Evolutionary conservation across 2,113 vertebrate genomes (phyloP).

Genomic region (Pyrgilauda ruficollis): DNA sequence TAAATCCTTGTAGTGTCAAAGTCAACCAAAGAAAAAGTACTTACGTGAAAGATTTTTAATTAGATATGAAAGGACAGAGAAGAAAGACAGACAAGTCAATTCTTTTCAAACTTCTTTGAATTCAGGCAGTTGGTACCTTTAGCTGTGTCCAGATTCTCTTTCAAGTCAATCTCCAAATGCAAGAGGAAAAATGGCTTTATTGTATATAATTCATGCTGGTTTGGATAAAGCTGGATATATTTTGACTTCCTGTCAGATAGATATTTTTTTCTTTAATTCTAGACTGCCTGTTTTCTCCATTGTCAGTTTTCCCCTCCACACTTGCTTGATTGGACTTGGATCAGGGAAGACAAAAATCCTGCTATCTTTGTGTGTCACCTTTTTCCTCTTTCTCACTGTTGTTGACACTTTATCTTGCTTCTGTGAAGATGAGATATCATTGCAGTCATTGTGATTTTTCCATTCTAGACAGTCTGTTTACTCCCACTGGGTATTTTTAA

Average conservation of each 20-base stretch:
- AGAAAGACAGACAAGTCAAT: neutral
- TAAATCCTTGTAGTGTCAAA: neutral
- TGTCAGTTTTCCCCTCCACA: neutral
- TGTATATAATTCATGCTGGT: neutral
- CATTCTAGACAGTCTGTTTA: neutral
- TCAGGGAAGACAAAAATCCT: neutral
- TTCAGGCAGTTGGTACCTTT: neutral
- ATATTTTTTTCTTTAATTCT: neutral
- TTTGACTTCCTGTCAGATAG: neutral
- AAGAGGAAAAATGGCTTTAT: neutral
- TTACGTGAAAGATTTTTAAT: neutral
- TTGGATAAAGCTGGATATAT: neutral
- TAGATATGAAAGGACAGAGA: neutral
- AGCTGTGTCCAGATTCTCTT: neutral
- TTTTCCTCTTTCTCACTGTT: neutral
- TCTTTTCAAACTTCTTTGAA: neutral
- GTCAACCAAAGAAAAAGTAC: neutral
- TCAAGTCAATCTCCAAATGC: neutral
- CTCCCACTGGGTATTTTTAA: neutral
- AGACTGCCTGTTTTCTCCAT: neutral
- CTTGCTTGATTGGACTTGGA: neutral
- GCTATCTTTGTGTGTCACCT: neutral
- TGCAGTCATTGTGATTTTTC: neutral
- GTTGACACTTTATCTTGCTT: neutral
- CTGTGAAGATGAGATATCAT: neutral